Evolutionary conservation across 2,888 invertebrate genomes (phyloP).

Genomic region (Druceiella hillmani): DNA sequence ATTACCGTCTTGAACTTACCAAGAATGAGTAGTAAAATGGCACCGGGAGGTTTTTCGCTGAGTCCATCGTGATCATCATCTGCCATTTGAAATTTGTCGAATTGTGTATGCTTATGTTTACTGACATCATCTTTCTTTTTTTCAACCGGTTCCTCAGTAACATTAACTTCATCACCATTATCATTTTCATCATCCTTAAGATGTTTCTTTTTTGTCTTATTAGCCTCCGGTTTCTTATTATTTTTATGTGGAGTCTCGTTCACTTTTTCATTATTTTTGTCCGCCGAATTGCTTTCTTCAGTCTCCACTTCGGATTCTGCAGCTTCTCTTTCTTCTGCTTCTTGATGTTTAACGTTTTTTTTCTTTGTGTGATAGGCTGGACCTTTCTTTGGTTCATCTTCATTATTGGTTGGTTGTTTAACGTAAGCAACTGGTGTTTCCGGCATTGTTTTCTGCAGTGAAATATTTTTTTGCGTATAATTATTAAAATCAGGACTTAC

Average conservation of each 20-base stretch:
- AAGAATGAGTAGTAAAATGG: constrained; percentile 71
- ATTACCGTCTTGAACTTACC: no score
- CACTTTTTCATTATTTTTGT: constrained; percentile 9
- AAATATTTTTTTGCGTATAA: background rate
- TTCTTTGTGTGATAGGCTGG: constrained; percentile 28
- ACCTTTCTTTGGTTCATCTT: constrained; percentile 39
- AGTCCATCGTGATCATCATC: constrained; percentile 55
- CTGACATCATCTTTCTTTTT: constrained; percentile 8
- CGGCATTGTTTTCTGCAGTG: constrained; percentile 38
- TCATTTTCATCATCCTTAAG: constrained; percentile 20
- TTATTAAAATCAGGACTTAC: background rate
- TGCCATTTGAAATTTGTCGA: constrained; percentile 34
- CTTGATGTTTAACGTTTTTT: constrained; percentile 25
- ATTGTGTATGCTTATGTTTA: constrained; percentile 28
- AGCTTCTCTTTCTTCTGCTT: constrained; percentile 16
- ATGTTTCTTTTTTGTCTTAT: constrained; percentile 22
- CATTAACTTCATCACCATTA: constrained; percentile 1
- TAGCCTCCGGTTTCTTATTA: constrained; percentile 17
- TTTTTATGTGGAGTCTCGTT: constrained; percentile 20
- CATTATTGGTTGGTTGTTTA: constrained; percentile 34
- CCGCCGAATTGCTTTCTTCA: constrained; percentile 13
- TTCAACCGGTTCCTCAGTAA: constrained; percentile 11
- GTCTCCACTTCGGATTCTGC: constrained; percentile 14
- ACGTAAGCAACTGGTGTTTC: constrained; percentile 36
- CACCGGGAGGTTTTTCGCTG: constrained; percentile 70